phyloP scores from a whole-genome alignment of 2,888 invertebrate species.

The Rosalia funebris region DNA sequence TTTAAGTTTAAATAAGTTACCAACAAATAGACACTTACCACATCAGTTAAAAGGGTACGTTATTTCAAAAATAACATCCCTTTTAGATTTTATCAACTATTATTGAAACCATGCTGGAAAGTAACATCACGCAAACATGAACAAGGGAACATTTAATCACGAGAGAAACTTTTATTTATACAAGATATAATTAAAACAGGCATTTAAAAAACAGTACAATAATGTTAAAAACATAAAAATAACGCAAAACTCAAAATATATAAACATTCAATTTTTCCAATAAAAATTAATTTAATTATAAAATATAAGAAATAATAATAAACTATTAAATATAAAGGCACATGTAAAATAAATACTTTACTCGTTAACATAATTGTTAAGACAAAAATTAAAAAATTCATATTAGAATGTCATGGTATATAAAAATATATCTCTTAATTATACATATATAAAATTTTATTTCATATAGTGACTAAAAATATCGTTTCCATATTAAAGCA shows the following conservation, averaged over 20 bases:
- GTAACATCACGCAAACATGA: too few relatives aligned
- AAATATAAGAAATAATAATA: conserved; percentile 29
- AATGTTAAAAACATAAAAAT: conserved; percentile 31
- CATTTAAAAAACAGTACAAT: conserved; percentile 36
- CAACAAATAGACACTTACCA: too few relatives aligned
- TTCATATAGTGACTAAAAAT: conserved; percentile 17
- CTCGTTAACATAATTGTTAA: conserved; percentile 20
- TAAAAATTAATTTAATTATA: conserved; percentile 6
- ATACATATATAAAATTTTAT: conserved; percentile 20
- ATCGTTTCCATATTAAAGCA: conserved; percentile 13
- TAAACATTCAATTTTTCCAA: conserved; percentile 28
- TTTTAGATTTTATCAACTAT: too few relatives aligned
- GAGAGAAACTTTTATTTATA: neutral
- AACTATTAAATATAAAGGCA: conserved; percentile 41
- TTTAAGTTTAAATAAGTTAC: too few relatives aligned
- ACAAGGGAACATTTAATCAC: too few relatives aligned
- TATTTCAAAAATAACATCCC: too few relatives aligned
- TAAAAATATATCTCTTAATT: conserved; percentile 15
- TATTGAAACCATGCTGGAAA: too few relatives aligned
- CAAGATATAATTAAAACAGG: conserved; percentile 14
- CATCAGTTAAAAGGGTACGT: too few relatives aligned
- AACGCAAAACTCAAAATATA: conserved; percentile 31
- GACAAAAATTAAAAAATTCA: conserved; percentile 19
- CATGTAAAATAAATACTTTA: conserved; percentile 41
- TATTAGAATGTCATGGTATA: conserved; percentile 17